Evolutionary conservation across 2,888 invertebrate species (phyloP), one percentile per base, ranked within the genome.

Genomic region (Cyclophora punctaria): DNA sequence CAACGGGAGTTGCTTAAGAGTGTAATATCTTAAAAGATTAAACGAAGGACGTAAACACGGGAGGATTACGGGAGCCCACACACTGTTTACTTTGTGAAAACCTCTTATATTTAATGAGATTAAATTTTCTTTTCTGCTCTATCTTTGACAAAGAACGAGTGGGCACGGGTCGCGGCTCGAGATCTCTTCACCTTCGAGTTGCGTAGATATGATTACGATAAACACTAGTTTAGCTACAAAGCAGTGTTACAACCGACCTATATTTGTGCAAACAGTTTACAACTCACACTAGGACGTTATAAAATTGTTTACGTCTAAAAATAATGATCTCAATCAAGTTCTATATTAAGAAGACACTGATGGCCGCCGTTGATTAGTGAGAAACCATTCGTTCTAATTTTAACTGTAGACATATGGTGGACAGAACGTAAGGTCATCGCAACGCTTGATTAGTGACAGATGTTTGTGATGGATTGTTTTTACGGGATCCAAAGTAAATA

Each of bases 51-150:
- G 58, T 51, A 56, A 64, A 67, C 55, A 63, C 64, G 59, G 60
- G 50, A 59, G 45, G 55, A 53, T 55, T 51, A 54, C 48, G 50
- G 55, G 48, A 46, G 48, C 49, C 51, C 48, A 54, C 55, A 49
- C 56, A 60, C 58, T 62, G 61, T 67, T 67, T 69, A 58, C 64
- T 71, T 63, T 62, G 57, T 62, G 57, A 64, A 71, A 64, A 64
- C 60, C 66, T 68, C 66, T 66, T 64, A 66, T 67, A 67, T 71
- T 68, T 71, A 69, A 74, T 64, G 57, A 70, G 67, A 73, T 77
- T 71, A 69, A 66, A 73, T 69, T 20, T 70, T 73, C 52, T 1
- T 57, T 63, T 62, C 57, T 55, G 58, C 45, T 57, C 55, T n/a
- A n/a, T 53, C 58, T 64, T 59, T 65, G 62, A 67, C 62, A 54